Evolutionary conservation across 2,113 vertebrate species (phyloP).

Genomic region (Paratilapia polleni): DNA sequence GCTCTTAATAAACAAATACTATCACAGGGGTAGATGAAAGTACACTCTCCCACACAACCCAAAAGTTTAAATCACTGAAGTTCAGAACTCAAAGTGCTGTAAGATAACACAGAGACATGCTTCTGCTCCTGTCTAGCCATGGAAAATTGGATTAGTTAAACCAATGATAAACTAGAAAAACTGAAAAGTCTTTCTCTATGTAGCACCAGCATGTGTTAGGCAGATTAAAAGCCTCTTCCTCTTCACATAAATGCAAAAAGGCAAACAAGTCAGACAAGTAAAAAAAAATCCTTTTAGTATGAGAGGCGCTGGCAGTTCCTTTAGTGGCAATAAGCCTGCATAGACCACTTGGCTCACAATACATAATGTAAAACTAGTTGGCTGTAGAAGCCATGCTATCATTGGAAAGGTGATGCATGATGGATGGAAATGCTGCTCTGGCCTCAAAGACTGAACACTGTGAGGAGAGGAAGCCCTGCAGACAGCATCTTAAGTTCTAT

Average conservation of each 20-base stretch:
- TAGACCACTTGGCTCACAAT: slow-evolving; percentile 54
- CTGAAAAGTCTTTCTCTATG: slow-evolving; percentile 54
- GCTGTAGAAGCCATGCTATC: slow-evolving; percentile 32
- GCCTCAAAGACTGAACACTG: slow-evolving; percentile 11
- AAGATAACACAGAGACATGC: slow-evolving; percentile 64
- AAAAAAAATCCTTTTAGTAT: slow-evolving; percentile 44
- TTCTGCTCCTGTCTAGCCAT: slow-evolving; percentile 61
- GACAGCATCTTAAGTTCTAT: slow-evolving; percentile 36
- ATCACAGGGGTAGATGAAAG: slow-evolving; percentile 67
- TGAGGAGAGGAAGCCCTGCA: slow-evolving; percentile 25
- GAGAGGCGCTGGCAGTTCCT: slow-evolving; percentile 46
- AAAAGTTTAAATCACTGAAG: slow-evolving; percentile 61
- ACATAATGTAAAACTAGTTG: slow-evolving; percentile 63
- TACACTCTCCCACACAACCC: slow-evolving; percentile 24
- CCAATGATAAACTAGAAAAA: slow-evolving; percentile 58
- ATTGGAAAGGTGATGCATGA: slow-evolving; percentile 58
- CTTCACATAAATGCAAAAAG: slow-evolving; percentile 55
- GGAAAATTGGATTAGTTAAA: slow-evolving; percentile 77
- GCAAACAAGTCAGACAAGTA: slow-evolving; percentile 43
- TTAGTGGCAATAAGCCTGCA: slow-evolving; percentile 45
- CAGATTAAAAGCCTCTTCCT: slow-evolving; percentile 70
- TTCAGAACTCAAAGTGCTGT: slow-evolving; percentile 58
- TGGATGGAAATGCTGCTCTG: slow-evolving; percentile 37
- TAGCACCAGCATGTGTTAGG: slow-evolving; percentile 44
- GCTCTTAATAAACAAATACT: slow-evolving; percentile 59